Percentiles rank a stretch among this genome's conserved stretches.
These are phyloP conservation scores for Lerema accius DNA, from an alignment of 1,140 invertebrate species.

Conservation along the genomic window DNA sequence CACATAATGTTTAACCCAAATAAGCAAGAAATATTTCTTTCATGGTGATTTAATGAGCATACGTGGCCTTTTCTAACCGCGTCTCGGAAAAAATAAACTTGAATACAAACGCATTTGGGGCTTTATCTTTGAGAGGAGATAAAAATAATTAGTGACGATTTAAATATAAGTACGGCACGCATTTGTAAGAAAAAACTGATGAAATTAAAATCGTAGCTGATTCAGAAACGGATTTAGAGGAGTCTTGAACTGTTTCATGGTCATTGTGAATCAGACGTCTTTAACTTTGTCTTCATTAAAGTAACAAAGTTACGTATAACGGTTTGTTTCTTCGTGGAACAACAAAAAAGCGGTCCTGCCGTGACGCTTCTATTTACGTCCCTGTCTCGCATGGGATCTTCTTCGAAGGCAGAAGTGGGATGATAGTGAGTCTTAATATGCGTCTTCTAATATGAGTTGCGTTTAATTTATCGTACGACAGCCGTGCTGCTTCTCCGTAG, in stretches of 20 bases:
- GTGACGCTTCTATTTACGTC: slow-evolving; percentile 60
- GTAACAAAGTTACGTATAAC: slow-evolving; percentile 72
- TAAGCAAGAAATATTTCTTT: slow-evolving; percentile 71
- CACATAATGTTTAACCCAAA: slow-evolving; percentile 79
- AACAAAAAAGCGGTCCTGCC: slow-evolving; percentile 75
- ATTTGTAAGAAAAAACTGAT: neutral
- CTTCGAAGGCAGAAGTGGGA: slow-evolving; percentile 54
- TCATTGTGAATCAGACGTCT: slow-evolving; percentile 37
- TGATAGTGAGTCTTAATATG: slow-evolving; percentile 63
- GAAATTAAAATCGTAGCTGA: neutral
- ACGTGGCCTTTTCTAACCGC: slow-evolving; percentile 30
- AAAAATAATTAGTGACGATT: neutral
- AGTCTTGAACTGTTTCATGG: slow-evolving; percentile 15
- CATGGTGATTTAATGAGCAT: slow-evolving; percentile 62
- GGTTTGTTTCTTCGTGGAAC: slow-evolving; percentile 66
- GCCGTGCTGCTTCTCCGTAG: slow-evolving; percentile 61
- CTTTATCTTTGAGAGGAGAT: neutral
- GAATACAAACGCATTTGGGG: slow-evolving; percentile 9
- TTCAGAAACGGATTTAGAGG: neutral
- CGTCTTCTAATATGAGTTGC: slow-evolving; percentile 67
- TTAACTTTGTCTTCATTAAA: slow-evolving; percentile 61
- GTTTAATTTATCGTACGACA: slow-evolving; percentile 80
- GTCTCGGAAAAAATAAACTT: slow-evolving; percentile 11
- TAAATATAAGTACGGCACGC: neutral
- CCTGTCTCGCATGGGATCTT: slow-evolving; percentile 53